Conservation (phyloP, 1,140 invertebrate genomes). For the Goniozus legneri region DNA sequence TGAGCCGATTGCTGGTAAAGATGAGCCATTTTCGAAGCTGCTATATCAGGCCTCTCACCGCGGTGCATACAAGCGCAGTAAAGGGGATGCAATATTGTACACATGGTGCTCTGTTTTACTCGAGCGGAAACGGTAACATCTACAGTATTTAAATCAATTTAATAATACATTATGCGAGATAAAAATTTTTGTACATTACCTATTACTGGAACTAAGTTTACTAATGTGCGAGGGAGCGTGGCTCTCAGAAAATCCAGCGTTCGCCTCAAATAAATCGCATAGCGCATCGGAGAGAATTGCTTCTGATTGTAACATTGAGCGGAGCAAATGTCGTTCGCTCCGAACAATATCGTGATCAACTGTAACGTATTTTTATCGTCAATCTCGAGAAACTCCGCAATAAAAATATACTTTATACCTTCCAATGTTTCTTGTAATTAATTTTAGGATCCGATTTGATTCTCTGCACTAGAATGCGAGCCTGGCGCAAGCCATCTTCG, state of each 20-base stretch:
- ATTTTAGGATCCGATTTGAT: constrained; percentile 64
- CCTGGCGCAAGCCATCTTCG: constrained; percentile 69
- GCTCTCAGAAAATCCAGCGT: constrained; percentile 66
- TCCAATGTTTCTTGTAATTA: constrained; percentile 70
- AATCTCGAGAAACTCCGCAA: no score
- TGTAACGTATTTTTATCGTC: no score
- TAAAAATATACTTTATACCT: no score
- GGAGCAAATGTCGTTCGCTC: constrained; percentile 81
- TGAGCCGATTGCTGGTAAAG: constrained; percentile 65
- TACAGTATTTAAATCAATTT: no score
- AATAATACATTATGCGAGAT: no score
- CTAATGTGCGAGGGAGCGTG: constrained; percentile 68
- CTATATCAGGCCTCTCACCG: constrained; percentile 55
- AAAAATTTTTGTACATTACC: no score
- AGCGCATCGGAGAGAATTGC: constrained; percentile 59
- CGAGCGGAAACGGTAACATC: constrained; percentile 69
- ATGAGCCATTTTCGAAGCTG: constrained; percentile 57
- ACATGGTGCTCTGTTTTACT: constrained; percentile 63
- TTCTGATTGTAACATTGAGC: constrained; percentile 67
- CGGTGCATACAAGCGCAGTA: constrained; percentile 72
- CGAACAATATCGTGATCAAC: constrained; percentile 79
- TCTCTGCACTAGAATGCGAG: constrained; percentile 63
- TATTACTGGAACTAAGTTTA: constrained; percentile 73
- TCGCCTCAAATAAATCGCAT: constrained; percentile 61
- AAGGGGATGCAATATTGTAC: constrained; percentile 64